Evolutionary conservation across 2,113 vertebrate species (phyloP).

Genomic region (Aleadryas rufinucha): DNA sequence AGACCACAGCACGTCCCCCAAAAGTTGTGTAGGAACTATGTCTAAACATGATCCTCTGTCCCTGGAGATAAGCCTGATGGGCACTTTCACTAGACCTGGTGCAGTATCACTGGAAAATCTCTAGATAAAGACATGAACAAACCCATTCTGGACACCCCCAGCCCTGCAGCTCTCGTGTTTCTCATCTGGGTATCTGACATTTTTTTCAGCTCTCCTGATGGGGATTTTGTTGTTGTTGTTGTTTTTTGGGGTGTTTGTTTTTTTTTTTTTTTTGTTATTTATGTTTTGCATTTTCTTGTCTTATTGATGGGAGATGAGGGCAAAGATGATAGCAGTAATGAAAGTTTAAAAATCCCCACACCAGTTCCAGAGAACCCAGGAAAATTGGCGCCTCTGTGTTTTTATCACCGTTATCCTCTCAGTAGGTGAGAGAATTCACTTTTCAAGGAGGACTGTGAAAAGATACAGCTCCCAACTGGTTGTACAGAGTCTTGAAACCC

Average conservation of each 20-base stretch:
- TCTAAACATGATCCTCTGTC: not conserved
- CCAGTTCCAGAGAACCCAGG: not conserved
- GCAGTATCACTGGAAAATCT: not conserved
- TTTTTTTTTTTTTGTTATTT: not conserved
- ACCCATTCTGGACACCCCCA: not conserved
- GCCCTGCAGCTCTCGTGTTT: not conserved
- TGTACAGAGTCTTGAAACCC: not conserved
- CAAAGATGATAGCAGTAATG: not conserved
- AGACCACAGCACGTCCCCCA: not conserved
- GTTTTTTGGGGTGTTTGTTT: too few relatives aligned
- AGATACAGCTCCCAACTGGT: not conserved
- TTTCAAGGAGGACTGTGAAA: not conserved
- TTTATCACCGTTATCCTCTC: not conserved
- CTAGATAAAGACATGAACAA: not conserved
- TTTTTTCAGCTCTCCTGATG: not conserved
- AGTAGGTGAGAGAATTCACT: not conserved
- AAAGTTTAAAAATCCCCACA: not conserved
- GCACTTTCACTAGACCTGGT: not conserved
- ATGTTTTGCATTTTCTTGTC: not conserved
- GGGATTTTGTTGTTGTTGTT: too few relatives aligned
- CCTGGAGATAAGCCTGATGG: not conserved
- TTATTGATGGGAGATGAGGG: not conserved
- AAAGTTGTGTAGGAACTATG: not conserved
- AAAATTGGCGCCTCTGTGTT: not conserved
- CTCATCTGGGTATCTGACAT: not conserved